Evolutionary conservation across 2,113 vertebrate species (phyloP).

Genomic region (Glaucidium brasilianum): DNA sequence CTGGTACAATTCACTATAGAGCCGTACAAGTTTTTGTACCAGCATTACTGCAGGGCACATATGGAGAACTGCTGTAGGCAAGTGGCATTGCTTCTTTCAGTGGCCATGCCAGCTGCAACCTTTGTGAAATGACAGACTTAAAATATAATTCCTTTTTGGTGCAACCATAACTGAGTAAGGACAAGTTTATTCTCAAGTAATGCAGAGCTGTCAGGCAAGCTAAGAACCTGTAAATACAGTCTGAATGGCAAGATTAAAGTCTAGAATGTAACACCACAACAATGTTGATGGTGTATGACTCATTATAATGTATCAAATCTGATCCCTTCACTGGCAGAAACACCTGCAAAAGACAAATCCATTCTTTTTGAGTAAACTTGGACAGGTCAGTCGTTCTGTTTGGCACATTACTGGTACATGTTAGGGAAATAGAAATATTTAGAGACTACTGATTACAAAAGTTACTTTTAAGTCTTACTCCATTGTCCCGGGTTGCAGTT

Average conservation of each 20-base stretch:
- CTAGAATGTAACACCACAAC: neutral
- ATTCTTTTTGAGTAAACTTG: neutral
- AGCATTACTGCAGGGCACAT: neutral
- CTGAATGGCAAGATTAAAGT: neutral
- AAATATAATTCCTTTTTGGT: neutral
- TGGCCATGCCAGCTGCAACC: neutral
- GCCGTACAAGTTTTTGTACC: neutral
- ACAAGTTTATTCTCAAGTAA: neutral
- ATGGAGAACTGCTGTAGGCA: neutral
- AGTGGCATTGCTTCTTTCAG: neutral
- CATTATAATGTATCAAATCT: neutral
- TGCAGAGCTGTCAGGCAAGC: neutral
- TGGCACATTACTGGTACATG: neutral
- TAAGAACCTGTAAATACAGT: neutral
- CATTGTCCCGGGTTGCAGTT: too few species aligned
- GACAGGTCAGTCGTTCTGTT: neutral
- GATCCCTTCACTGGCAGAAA: neutral
- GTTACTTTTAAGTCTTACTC: neutral
- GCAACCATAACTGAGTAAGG: neutral
- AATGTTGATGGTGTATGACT: neutral
- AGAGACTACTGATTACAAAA: neutral
- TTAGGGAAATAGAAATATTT: neutral
- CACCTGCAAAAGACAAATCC: neutral
- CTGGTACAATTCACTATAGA: neutral
- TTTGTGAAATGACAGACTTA: neutral